Base-by-base conservation (phyloP, 2,888 invertebrate species). In the Cheilosia variabilis region DNA sequence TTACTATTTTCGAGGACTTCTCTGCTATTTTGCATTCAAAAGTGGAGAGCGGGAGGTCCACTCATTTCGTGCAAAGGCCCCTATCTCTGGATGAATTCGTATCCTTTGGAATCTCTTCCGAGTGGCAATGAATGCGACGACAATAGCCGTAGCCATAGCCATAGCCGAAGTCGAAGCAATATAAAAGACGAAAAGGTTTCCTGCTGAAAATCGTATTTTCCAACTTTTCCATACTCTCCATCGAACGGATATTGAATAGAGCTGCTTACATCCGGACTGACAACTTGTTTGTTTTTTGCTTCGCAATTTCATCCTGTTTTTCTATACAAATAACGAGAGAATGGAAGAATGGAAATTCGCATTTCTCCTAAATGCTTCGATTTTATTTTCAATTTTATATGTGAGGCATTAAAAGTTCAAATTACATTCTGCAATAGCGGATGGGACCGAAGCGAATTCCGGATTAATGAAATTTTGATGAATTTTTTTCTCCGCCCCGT, bases 191-290 rank as follows among this genome's bases (percentile, higher is more conserved):
- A 50, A 65, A 65, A 37, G 47, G 50, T 50, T 50, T 65, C 75
- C 37, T 41, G 34, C 9, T 41, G 58, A 82, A 65, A 72, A 76
- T 52, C 71, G 19, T 68, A 53, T 66, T 79, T 58, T 78, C 55
- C 60, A 83, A 73, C 62, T 69, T 72, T 77, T 82, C 37, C 53
- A 41, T 53, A 6, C 24, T 45, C 57, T 50, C 37, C 13, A 17
- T 22, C 17, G 60, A 83, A 69, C 84, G 80, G 75, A 80, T 84
- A 84, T 84, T 84, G 80, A 84, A 84, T 80, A 75, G 84, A 84
- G 84, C 66, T 80, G 84, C 66, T 80, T 69, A 75, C 75, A 84
- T 84, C 84, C 84, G 79, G 79, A 37, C 72, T 75, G 75, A 75
- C 65, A 75, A 71, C 66, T 80, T 79, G 34, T 79, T 73, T 79